Base-by-base conservation (phyloP, 2,888 invertebrate genomes). In the Trichopoda pennipes region DNA sequence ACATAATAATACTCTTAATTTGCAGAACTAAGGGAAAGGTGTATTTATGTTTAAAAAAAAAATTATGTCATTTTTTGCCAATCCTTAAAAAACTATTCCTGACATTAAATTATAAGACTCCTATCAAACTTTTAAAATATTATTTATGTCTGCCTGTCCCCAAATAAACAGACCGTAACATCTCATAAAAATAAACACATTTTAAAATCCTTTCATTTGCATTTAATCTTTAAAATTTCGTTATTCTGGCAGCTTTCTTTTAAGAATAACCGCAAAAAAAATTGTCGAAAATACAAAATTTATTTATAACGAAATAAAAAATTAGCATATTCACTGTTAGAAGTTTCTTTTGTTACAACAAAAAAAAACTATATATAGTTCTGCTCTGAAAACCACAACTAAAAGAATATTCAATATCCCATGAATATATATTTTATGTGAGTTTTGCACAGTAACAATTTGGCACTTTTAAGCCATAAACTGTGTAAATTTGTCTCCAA, bases 381-480 rank as follows among this genome's bases (percentile, higher is more conserved):
- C 66, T 76, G 70, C 76, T 28, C 80, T 76, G 74, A 76, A 80
- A 76, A 72, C 51, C 76, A 72, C 74, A 38, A 69, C 21, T 19
- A 28, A 77, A 56, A 16, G 23, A 38, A 68, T 56, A 72, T 64
- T 58, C 61, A 74, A 55, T 61, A 66, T 74, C 51, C 73, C 49
- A 77, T 56, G 68, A 66, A 77, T 80, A 68, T 32, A 73, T 79
- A 73, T 74, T 81, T 78, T 74, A 70, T 69, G 44, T 42, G 51
- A 61, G 12, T 75, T 80, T 70, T 55, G 42, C 7, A 53, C 63
- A 79, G 79, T 68, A 82, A 82, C 78, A 72, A 82, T 82, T 82
- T 82, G 79, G 75, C 75, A 82, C 72, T 82, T 82, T 79, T 51
- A 76, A 79, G 75, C 79, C 79, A 82, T 82, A 79, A 82, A 82